A percentile compares a stretch with the other conserved stretches of the same genome.
These are phyloP conservation scores for Cynaeus angustus DNA, from an alignment of 2,888 invertebrate genomes.

Conservation along the genomic window DNA sequence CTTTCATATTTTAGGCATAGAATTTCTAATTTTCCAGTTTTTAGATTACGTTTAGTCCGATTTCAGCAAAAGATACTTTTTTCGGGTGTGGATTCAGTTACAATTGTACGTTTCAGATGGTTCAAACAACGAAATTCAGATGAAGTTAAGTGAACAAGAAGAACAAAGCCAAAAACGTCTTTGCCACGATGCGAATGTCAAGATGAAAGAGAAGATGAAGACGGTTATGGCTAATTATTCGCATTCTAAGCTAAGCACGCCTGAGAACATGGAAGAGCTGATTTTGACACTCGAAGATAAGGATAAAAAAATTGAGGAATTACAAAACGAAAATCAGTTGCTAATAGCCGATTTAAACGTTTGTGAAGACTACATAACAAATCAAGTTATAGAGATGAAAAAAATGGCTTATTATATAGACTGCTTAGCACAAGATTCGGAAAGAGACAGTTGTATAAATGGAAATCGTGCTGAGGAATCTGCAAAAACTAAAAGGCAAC, in stretches of 20 bases:
- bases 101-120: too few species aligned
- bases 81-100: neutral
- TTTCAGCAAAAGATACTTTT: neutral
- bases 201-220: neutral
- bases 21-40: neutral
- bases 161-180: neutral
- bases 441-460: too few species aligned
- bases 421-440: constrained; percentile 5
- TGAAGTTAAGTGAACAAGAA: neutral
- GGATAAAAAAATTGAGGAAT: constrained; percentile 6
- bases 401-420: constrained; percentile 24
- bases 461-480: neutral
- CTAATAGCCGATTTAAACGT: neutral
- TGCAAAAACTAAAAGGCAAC: neutral
- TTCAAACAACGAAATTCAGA: neutral
- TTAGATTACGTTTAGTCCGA: neutral
- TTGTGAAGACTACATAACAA: constrained; percentile 13
- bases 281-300: neutral
- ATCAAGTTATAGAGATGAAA: constrained; percentile 21
- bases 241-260: neutral
- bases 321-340: neutral
- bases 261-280: neutral
- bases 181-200: neutral
- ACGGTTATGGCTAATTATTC: neutral
- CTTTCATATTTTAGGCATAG: neutral